Evolutionary conservation across 2,888 invertebrate genomes (phyloP).

Genomic region (Geophilus truncorum): DNA sequence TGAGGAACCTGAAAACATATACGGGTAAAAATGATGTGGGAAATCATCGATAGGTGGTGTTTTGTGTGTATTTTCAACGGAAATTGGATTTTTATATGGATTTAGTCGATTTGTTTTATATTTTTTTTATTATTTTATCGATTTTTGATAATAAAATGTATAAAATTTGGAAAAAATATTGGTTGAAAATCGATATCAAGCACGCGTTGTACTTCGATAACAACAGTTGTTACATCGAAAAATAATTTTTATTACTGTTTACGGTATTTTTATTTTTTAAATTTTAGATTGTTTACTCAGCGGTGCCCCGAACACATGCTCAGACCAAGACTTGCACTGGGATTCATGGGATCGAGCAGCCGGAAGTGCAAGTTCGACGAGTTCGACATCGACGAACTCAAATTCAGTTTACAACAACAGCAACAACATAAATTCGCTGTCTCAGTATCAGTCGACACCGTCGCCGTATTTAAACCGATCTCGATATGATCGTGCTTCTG

Average conservation of each 20-base stretch:
- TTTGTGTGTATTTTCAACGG: too few species aligned
- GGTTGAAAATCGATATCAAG: too few species aligned
- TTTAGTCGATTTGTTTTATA: too few species aligned
- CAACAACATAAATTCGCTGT: conserved; percentile 43
- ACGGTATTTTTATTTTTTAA: too few species aligned
- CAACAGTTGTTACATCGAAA: too few species aligned
- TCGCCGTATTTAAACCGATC: conserved; percentile 45
- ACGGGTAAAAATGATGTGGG: conserved; percentile 58
- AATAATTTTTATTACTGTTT: too few species aligned
- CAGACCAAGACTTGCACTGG: conserved; percentile 72
- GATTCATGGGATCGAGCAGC: conserved; percentile 79
- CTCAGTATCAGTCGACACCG: conserved; percentile 55
- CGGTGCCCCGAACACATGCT: conserved; percentile 47
- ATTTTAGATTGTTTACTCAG: conserved; percentile 56
- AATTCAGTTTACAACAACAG: conserved; percentile 37
- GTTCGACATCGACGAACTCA: conserved; percentile 42
- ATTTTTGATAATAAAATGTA: too few species aligned
- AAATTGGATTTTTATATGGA: too few species aligned
- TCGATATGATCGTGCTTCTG: conserved; percentile 55
- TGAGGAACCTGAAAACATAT: conserved; percentile 78
- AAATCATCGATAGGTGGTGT: background rate
- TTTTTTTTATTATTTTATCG: too few species aligned
- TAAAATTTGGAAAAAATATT: too few species aligned
- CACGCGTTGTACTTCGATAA: too few species aligned
- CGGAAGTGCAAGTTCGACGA: conserved; percentile 41